Evolutionary conservation across 2,113 vertebrate genomes (phyloP).

Genomic region (Willisornis vidua): DNA sequence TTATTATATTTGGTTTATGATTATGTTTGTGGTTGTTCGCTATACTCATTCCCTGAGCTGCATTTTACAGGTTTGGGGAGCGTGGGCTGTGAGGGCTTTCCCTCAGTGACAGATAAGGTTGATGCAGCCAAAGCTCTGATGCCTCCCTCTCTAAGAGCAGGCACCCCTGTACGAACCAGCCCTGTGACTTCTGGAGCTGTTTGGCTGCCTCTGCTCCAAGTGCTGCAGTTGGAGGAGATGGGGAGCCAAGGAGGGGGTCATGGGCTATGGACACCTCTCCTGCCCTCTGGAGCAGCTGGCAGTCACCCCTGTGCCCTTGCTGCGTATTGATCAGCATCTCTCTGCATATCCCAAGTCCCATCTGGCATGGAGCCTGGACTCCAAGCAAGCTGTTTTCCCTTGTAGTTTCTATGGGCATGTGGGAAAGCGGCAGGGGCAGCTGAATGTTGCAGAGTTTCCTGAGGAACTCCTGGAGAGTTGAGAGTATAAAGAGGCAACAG

Average conservation of each 20-base stretch:
- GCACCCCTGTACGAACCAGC: background rate
- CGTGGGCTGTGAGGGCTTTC: background rate
- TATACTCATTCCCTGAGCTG: background rate
- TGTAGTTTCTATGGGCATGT: background rate
- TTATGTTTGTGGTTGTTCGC: background rate
- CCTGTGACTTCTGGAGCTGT: background rate
- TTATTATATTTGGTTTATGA: background rate
- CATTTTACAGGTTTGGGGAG: background rate
- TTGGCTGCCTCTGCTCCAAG: background rate
- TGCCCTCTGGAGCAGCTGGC: background rate
- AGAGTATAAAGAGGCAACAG: background rate
- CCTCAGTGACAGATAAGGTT: background rate
- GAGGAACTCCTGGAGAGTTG: background rate
- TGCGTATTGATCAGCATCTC: background rate
- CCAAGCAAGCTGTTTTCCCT: background rate
- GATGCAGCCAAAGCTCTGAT: background rate
- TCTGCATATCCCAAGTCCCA: background rate
- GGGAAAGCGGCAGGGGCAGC: background rate
- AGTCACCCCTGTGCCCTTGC: background rate
- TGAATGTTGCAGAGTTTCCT: background rate
- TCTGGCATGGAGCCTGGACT: background rate
- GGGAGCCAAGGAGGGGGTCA: background rate
- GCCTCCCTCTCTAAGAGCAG: background rate
- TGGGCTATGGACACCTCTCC: background rate
- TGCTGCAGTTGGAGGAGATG: background rate